Base-by-base conservation (phyloP, 2,113 vertebrate genomes). In the Periophthalmodon schlosseri region DNA sequence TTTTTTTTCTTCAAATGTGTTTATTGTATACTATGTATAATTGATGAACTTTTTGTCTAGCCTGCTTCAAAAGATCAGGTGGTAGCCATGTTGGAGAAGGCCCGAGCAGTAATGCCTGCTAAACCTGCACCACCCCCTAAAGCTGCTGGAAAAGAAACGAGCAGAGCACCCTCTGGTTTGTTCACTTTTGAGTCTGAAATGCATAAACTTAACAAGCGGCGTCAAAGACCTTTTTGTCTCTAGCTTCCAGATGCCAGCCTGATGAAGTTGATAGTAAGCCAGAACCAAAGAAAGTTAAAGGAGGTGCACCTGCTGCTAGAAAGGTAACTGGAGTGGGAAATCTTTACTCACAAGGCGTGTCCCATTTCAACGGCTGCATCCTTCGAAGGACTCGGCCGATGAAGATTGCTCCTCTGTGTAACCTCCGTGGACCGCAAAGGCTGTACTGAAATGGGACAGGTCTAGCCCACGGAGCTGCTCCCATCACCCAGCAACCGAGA, bases 1-100 rank as follows among this genome's bases (percentile, higher is more conserved):
- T 4, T 46, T 46, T 12, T 46, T 46, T 12, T n/a, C 21, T 20
- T 65, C 10, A 18, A 3, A 20, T 68, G 4, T 49, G 21, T 20
- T 46, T 67, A 16, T 16, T 49, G 1, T 1, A 23, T 7, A 63
- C 28, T 28, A 3, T 28, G 28, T 28, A 28, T 68, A n/a, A 10
- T 44, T 68, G 16, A 11, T 89, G 2, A 24, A 28, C 28, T 69
- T 28, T 72, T 68, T 20, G 65, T 72, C 0, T 88, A 99, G 98
- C 91, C 96, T 36, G 90, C 97, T 79, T 99, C 97, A n/a, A 99
- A 98, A 93, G 97, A 99, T 90, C 97, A 97, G 77, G 96, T 99
- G 68, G 61, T 97, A 57, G 90, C 88, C 84, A 95, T 98, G 96
- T 91, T 99, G 87, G 98, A 99, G 76, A 99, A 99, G 84, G 97